Conservation (phyloP, 2,113 vertebrate species). For the Heterotis niloticus region DNA sequence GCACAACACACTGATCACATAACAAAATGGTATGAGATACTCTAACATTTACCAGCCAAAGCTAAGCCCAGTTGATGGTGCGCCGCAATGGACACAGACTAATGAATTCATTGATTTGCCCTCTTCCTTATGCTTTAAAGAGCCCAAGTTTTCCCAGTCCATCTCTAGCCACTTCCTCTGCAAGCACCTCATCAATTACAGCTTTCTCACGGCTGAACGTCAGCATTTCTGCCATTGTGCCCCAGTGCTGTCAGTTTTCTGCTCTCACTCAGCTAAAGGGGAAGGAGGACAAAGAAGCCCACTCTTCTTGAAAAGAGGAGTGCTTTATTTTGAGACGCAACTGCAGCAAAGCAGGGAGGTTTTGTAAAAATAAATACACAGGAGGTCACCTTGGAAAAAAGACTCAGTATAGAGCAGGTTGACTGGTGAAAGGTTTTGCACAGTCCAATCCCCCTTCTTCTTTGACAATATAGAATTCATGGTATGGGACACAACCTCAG, state of each 20-base stretch:
- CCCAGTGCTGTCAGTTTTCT: background rate
- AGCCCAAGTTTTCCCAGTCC: background rate
- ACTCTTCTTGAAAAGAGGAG: slow-evolving; percentile 13
- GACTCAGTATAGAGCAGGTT: background rate
- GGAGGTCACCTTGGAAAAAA: no score
- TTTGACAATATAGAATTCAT: no score
- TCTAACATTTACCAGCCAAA: background rate
- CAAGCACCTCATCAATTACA: background rate
- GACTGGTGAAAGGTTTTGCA: no score
- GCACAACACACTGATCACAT: no score
- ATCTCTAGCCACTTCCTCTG: background rate
- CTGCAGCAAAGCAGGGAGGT: no score
- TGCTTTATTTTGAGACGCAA: slow-evolving; percentile 10
- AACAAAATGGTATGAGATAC: no score
- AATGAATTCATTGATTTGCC: background rate
- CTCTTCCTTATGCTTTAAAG: background rate
- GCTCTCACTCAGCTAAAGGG: background rate
- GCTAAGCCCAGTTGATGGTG: background rate
- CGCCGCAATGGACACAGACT: slow-evolving; percentile 23
- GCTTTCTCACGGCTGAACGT: background rate
- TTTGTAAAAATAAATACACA: background rate
- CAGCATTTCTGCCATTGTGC: background rate
- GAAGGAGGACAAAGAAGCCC: background rate
- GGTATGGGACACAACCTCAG: no score
- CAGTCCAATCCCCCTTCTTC: no score